phyloP scores from a whole-genome alignment of 2,888 invertebrate genomes.

The Osedax frankpressi region DNA sequence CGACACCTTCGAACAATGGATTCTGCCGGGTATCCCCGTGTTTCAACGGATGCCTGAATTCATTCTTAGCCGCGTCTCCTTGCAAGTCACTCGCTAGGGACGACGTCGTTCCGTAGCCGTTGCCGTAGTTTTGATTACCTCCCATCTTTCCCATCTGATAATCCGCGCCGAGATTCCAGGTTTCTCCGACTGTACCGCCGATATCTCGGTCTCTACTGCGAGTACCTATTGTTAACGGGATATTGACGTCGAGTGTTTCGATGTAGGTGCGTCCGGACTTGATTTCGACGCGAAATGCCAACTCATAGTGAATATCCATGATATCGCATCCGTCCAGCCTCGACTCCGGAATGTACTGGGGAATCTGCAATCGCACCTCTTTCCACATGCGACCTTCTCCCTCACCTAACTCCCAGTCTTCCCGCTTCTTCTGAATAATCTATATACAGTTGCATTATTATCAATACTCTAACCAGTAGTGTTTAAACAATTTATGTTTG shows the following conservation, averaged over 20 bases:
- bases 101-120: too few species aligned
- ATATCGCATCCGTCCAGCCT: conserved; percentile 42
- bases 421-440: conserved; percentile 34
- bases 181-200: background rate
- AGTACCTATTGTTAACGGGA: conserved; percentile 39
- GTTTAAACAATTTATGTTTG: too few species aligned
- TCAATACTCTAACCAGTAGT: too few species aligned
- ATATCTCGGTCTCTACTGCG: background rate
- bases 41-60: conserved; percentile 26
- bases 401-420: conserved; percentile 36
- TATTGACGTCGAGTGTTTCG: conserved; percentile 31
- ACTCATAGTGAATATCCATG: conserved; percentile 40
- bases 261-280: conserved; percentile 29
- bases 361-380: conserved; percentile 38
- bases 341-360: conserved; percentile 44
- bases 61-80: conserved; percentile 17
- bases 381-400: conserved; percentile 43
- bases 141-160: background rate
- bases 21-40: conserved; percentile 26
- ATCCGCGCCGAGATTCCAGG: background rate
- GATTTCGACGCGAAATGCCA: conserved; percentile 41
- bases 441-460: too few species aligned
- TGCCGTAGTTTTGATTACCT: background rate
- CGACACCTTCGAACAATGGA: conserved; percentile 25
- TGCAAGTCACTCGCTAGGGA: conserved; percentile 13